Evolutionary conservation across 2,113 vertebrate species (phyloP).

Genomic region (Percina caprodes): DNA sequence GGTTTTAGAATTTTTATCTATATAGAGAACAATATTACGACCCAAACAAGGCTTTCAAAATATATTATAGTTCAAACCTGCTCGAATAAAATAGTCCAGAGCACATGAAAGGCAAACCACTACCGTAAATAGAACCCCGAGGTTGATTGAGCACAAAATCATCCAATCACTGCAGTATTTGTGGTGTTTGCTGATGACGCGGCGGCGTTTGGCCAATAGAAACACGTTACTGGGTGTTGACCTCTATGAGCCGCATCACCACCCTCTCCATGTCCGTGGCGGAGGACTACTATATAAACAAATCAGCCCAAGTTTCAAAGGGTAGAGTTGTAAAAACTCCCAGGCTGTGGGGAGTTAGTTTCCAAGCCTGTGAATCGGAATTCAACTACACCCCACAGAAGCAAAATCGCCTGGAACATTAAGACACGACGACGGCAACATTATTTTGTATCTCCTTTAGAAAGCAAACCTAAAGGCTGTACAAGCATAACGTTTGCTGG

Average conservation of each 20-base stretch:
- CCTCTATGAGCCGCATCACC: conserved; percentile 83
- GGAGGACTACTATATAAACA: conserved; percentile 83
- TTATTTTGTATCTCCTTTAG: conserved; percentile 42
- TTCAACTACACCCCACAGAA: conserved; percentile 35
- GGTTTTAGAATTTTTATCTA: neutral
- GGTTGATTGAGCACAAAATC: conserved; percentile 41
- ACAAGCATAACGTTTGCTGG: conserved; percentile 26
- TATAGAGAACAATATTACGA: neutral
- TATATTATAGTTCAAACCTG: neutral
- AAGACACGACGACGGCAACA: conserved; percentile 8
- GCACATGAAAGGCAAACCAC: conserved; percentile 72
- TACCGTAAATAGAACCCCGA: conserved; percentile 75
- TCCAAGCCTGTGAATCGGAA: conserved; percentile 24
- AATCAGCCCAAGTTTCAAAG: conserved; percentile 77
- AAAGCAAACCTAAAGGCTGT: conserved; percentile 21
- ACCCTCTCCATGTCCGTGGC: conserved; percentile 81
- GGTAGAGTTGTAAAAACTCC: conserved; percentile 88
- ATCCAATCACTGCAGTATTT: conserved; percentile 62
- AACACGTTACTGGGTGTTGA: conserved; percentile 71
- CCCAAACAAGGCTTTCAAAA: neutral
- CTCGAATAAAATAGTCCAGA: conserved; percentile 64
- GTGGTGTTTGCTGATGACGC: conserved; percentile 53
- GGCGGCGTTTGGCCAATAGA: conserved; percentile 62
- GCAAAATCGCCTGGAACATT: conserved; percentile 67
- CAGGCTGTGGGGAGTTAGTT: conserved; percentile 78